A percentile compares a stretch with the other conserved stretches of the same genome.
phyloP scores from a whole-genome alignment of 1,140 invertebrate species.

The Marisa cornuarietis region DNA sequence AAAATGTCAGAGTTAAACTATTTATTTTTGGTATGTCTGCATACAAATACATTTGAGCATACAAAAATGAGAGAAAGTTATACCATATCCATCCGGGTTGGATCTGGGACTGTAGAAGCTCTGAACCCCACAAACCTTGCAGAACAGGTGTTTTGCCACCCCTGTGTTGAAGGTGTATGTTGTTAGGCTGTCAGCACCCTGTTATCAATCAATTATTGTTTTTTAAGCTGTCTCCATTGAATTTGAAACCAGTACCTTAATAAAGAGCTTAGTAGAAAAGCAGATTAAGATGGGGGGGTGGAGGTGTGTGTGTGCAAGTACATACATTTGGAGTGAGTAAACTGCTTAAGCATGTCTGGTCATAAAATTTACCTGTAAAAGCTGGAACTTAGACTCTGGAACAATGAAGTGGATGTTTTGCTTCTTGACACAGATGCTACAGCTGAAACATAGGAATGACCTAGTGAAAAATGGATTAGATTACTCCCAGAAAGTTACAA shows the following conservation, averaged over 20 bases:
- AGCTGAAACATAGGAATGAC: slow-evolving; percentile 54
- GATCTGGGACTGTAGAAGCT: slow-evolving; percentile 70
- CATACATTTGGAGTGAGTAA: not conserved
- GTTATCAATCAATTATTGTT: slow-evolving; percentile 16
- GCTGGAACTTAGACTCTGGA: slow-evolving; percentile 64
- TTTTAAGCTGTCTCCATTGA: not conserved
- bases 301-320: not conserved
- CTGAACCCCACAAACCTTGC: slow-evolving; percentile 70
- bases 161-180: slow-evolving; percentile 71
- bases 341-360: not conserved
- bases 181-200: slow-evolving; percentile 67
- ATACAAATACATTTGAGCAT: not conserved
- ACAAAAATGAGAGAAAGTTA: slow-evolving; percentile 6
- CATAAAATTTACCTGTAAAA: slow-evolving; percentile 58
- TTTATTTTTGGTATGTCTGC: not conserved
- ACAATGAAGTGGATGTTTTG: slow-evolving; percentile 69
- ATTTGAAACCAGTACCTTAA: no score
- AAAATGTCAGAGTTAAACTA: not conserved
- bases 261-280: not conserved
- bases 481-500: no score
- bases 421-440: slow-evolving; percentile 69
- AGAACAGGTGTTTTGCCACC: slow-evolving; percentile 70
- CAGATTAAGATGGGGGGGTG: not conserved
- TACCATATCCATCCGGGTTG: slow-evolving; percentile 69
- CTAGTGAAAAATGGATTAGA: no score